Evolutionary conservation across 2,888 invertebrate species (phyloP).

Genomic region (Drosophila sordidapex): DNA sequence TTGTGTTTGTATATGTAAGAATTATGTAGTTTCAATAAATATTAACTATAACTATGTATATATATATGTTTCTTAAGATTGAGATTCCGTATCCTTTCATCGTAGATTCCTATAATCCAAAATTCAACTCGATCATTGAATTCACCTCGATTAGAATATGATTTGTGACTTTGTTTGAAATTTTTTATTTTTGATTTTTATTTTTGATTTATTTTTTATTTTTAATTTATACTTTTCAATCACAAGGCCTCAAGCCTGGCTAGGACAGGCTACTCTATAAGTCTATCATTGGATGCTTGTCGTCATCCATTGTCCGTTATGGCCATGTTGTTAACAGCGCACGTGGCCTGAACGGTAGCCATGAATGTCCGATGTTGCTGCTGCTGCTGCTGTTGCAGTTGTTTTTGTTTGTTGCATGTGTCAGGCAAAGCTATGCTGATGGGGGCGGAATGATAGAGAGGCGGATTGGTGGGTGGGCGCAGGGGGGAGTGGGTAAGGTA

Average conservation of each 20-base stretch:
- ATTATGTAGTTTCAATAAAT: background rate
- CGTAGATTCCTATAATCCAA: background rate
- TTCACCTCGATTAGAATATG: background rate
- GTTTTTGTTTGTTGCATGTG: constrained; percentile 54
- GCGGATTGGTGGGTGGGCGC: background rate
- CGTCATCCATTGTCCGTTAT: constrained; percentile 20
- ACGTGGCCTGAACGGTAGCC: constrained; percentile 64
- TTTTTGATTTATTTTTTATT: background rate
- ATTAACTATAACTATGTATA: background rate
- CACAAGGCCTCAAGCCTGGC: background rate
- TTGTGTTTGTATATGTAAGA: background rate
- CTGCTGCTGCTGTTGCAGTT: constrained; percentile 43
- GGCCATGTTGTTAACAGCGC: constrained; percentile 52
- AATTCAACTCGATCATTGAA: background rate
- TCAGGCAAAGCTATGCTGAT: constrained; percentile 62
- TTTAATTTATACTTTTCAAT: background rate
- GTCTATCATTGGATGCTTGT: background rate
- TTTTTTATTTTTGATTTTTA: background rate
- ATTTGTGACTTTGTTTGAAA: background rate
- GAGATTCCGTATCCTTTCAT: background rate
- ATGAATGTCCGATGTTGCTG: constrained; percentile 44
- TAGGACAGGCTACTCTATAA: constrained; percentile 25
- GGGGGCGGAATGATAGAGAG: constrained; percentile 27
- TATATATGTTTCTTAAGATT: background rate
- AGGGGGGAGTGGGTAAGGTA: too few relatives aligned